phyloP scores from a whole-genome alignment of 2,797 vertebrate species.

The Pseudomugil gertrudae region DNA sequence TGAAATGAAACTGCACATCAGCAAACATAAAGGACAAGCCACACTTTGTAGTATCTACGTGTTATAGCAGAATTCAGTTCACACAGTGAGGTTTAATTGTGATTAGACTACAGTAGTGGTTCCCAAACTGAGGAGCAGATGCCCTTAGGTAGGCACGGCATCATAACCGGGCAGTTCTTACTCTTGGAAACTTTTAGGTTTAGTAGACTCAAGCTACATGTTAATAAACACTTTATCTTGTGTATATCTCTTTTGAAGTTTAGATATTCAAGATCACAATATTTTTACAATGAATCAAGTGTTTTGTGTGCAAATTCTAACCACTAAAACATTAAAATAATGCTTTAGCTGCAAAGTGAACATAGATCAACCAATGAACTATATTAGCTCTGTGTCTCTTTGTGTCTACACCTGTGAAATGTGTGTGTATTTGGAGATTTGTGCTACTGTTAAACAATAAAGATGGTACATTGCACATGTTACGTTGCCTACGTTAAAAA shows the following conservation, averaged over 20 bases:
- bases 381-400: too few relatives aligned
- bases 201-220: too few relatives aligned
- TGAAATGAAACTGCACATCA: neutral
- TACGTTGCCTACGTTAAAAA: too few relatives aligned
- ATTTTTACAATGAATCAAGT: neutral
- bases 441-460: too few relatives aligned
- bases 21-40: neutral
- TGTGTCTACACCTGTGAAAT: too few relatives aligned
- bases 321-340: neutral
- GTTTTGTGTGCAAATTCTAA: neutral
- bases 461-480: too few relatives aligned
- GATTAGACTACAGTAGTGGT: neutral
- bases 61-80: slow-evolving; percentile 5
- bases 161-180: too few relatives aligned
- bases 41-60: neutral
- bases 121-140: too few relatives aligned
- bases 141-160: too few relatives aligned
- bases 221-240: too few relatives aligned
- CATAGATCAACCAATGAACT: neutral
- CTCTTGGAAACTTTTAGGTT: too few relatives aligned
- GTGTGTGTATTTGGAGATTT: too few relatives aligned
- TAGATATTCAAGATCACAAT: neutral
- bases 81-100: neutral
- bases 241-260: neutral
- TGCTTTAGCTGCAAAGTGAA: neutral